phyloP scores from a whole-genome alignment of 2,888 invertebrate species.

The Trichogramma evanescens region DNA sequence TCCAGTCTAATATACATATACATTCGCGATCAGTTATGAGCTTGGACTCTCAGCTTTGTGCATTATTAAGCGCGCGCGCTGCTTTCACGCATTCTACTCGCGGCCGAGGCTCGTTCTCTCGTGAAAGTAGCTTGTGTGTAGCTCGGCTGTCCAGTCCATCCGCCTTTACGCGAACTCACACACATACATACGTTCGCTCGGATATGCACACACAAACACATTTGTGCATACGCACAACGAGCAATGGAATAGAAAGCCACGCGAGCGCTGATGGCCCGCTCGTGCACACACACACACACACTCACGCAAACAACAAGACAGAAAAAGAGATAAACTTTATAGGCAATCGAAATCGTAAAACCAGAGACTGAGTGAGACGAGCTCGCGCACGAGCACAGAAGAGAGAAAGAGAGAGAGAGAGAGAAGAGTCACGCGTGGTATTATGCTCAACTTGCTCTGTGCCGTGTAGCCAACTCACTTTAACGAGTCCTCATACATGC shows the following conservation, averaged over 20 bases:
- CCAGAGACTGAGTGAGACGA: no score
- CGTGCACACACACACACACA: no score
- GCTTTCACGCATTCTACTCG: constrained; percentile 45
- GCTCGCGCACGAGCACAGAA: constrained; percentile 19
- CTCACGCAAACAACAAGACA: constrained; percentile 7
- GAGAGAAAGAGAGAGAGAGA: constrained; percentile 8
- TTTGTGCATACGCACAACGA: not conserved
- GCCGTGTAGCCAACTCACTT: not conserved
- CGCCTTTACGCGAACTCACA: constrained; percentile 46
- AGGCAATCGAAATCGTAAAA: constrained; percentile 45
- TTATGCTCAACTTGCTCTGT: not conserved
- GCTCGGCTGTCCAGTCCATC: constrained; percentile 45
- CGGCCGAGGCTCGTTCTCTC: constrained; percentile 30
- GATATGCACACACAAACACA: not conserved
- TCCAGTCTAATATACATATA: no score
- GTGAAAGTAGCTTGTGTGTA: constrained; percentile 24
- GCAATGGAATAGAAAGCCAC: constrained; percentile 43
- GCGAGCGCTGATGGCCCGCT: not conserved
- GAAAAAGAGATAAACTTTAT: constrained; percentile 40
- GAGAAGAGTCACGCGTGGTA: constrained; percentile 6
- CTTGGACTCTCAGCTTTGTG: no score
- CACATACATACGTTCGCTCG: not conserved
- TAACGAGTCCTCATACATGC: constrained; percentile 27
- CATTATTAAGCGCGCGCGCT: constrained; percentile 32
- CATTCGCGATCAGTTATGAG: no score